A percentile compares a stretch with the other conserved stretches of the same genome.
Conservation (phyloP, 2,797 vertebrate species). For the Hoplostethus mediterraneus region DNA sequence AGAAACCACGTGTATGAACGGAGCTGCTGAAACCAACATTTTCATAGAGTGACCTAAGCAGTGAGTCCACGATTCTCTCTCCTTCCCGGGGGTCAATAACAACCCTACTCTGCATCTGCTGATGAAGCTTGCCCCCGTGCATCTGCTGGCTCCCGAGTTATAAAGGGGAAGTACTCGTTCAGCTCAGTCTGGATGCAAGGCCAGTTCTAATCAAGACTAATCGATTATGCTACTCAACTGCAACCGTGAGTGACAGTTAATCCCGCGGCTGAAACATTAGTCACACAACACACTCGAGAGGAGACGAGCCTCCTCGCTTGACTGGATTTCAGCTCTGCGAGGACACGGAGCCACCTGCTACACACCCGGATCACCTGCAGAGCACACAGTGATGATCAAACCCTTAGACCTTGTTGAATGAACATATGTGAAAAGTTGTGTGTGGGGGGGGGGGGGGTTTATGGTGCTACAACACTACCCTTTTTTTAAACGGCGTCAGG, state of each 20-base stretch:
- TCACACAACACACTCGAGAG: slow-evolving; percentile 10
- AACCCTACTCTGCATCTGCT: background rate
- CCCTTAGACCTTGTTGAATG: too few species aligned
- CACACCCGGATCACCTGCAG: slow-evolving; percentile 4
- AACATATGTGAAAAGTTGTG: too few species aligned
- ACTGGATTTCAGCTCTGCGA: slow-evolving; percentile 56
- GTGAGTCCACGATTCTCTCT: background rate
- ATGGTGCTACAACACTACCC: too few species aligned
- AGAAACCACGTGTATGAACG: background rate
- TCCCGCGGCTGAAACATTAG: slow-evolving; percentile 44
- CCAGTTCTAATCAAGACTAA: slow-evolving; percentile 17
- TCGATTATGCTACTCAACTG: slow-evolving; percentile 11
- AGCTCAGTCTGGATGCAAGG: background rate
- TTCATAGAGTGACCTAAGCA: background rate
- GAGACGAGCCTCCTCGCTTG: slow-evolving; percentile 27
- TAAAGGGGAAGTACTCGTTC: background rate
- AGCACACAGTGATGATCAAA: background rate
- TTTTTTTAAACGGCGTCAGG: too few species aligned
- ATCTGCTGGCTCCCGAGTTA: background rate
- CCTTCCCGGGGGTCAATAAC: background rate
- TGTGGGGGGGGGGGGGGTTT: too few species aligned
- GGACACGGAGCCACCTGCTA: slow-evolving; percentile 39
- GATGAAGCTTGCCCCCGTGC: background rate
- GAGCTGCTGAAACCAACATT: slow-evolving; percentile 5
- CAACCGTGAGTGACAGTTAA: slow-evolving; percentile 27